Percentiles rank a stretch among this genome's conserved stretches.
phyloP scores from a whole-genome alignment of 2,888 invertebrate species.

The Scelioninae gen. 1 region DNA sequence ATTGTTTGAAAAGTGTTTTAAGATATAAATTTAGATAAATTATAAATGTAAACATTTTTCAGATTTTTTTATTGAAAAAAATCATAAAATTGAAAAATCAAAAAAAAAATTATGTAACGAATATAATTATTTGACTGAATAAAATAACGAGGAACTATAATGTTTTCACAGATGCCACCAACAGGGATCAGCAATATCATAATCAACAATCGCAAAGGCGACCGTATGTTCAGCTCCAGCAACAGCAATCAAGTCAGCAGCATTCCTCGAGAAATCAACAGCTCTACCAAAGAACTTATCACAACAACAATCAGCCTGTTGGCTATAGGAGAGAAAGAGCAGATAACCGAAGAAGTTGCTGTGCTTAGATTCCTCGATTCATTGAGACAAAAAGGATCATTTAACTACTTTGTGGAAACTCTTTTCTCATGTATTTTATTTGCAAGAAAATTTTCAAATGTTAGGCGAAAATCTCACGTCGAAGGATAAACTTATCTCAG shows the following conservation, averaged over 20 bases:
- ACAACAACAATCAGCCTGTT: slow-evolving; percentile 44
- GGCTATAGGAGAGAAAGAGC: slow-evolving; percentile 36
- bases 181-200: slow-evolving; percentile 41
- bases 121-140: not conserved
- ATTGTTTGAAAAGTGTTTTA: too few relatives aligned
- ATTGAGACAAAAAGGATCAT: slow-evolving; percentile 4
- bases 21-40: too few relatives aligned
- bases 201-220: slow-evolving; percentile 29
- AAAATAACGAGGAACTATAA: slow-evolving; percentile 20
- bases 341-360: slow-evolving; percentile 57
- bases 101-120: too few relatives aligned
- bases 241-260: slow-evolving; percentile 43
- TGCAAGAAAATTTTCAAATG: too few relatives aligned
- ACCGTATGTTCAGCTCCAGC: slow-evolving; percentile 33
- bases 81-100: too few relatives aligned
- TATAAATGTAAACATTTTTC: too few relatives aligned
- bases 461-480: too few relatives aligned
- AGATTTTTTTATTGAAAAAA: too few relatives aligned
- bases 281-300: slow-evolving; percentile 60
- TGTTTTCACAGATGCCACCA: slow-evolving; percentile 33
- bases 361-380: slow-evolving; percentile 29
- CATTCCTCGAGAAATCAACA: slow-evolving; percentile 44
- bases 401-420: not conserved
- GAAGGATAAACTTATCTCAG: too few relatives aligned
- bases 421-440: too few relatives aligned